A percentile compares a stretch with the other conserved stretches of the same genome.
Evolutionary conservation across 1,140 invertebrate species (phyloP).

Genomic region (Cardiocondyla obscurior): DNA sequence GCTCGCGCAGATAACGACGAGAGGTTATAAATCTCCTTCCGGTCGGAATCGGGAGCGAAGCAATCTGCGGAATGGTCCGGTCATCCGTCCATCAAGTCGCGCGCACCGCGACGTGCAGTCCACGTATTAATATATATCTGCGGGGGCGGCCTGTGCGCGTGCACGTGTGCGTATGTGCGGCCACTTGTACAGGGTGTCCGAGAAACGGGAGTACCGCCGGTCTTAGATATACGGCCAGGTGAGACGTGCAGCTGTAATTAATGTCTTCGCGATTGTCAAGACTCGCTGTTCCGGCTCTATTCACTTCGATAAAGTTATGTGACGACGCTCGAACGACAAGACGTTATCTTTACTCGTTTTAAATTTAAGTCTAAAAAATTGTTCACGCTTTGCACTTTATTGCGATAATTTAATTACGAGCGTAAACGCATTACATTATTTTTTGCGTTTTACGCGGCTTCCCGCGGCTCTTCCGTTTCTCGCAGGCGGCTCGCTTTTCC

Average conservation of each 20-base stretch:
- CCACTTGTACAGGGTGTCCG: conserved; percentile 41
- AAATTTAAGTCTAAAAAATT: neutral
- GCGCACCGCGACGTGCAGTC: conserved; percentile 70
- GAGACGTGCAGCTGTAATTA: neutral
- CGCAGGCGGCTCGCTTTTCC: neutral
- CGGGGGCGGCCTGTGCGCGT: conserved; percentile 42
- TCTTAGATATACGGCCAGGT: neutral
- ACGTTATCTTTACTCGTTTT: neutral
- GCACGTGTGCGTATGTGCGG: neutral
- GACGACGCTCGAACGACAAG: neutral
- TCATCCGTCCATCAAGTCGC: conserved; percentile 83
- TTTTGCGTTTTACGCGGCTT: neutral
- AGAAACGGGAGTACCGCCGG: neutral
- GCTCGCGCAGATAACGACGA: conserved; percentile 80
- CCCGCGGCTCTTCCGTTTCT: neutral
- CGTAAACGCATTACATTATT: neutral
- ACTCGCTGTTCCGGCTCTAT: neutral
- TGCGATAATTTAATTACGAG: neutral
- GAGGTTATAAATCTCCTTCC: conserved; percentile 84
- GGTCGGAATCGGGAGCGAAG: conserved; percentile 80
- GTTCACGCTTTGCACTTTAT: neutral
- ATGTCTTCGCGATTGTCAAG: neutral
- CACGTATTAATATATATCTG: conserved; percentile 74
- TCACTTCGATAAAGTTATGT: neutral
- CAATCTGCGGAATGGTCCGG: conserved; percentile 83